A percentile compares a stretch with the other conserved stretches of the same genome.
phyloP scores from a whole-genome alignment of 2,888 invertebrate genomes.

The Trissonchulus latispiculum region DNA sequence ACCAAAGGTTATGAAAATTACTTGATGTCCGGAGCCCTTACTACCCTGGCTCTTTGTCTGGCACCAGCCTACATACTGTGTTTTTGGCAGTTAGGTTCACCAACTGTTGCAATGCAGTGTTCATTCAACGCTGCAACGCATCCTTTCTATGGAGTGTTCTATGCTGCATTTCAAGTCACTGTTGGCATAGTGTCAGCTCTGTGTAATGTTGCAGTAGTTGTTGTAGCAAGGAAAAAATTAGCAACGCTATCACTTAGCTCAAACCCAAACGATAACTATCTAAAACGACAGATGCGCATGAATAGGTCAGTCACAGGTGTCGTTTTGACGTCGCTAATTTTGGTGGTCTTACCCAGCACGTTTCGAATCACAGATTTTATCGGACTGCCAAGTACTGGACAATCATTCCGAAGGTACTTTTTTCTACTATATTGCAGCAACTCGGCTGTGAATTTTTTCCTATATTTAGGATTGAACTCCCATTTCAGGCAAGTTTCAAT shows the following conservation, averaged over 20 bases:
- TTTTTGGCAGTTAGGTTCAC: too few relatives aligned
- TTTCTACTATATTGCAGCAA: too few relatives aligned
- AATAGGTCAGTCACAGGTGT: not conserved
- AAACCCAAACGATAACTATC: not conserved
- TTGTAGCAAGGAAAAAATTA: not conserved
- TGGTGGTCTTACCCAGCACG: not conserved
- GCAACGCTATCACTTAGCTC: not conserved
- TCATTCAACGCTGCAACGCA: not conserved
- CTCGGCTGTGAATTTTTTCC: not conserved
- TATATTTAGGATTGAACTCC: not conserved
- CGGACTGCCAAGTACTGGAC: too few relatives aligned
- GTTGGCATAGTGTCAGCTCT: not conserved
- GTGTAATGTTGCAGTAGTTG: not conserved
- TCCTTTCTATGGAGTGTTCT: not conserved
- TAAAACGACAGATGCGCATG: not conserved
- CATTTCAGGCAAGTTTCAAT: not conserved
- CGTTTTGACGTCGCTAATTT: not conserved
- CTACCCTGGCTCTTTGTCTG: not conserved
- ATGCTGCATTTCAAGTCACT: not conserved
- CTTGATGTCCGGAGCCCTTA: not conserved
- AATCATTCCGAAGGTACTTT: too few relatives aligned
- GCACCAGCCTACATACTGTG: not conserved
- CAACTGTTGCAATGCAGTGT: not conserved
- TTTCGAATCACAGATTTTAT: too few relatives aligned
- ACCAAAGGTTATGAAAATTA: not conserved